These are phyloP conservation scores for Uromys caudimaculatus DNA, from an alignment of 2,797 vertebrate genomes.

Conservation along the genomic window DNA sequence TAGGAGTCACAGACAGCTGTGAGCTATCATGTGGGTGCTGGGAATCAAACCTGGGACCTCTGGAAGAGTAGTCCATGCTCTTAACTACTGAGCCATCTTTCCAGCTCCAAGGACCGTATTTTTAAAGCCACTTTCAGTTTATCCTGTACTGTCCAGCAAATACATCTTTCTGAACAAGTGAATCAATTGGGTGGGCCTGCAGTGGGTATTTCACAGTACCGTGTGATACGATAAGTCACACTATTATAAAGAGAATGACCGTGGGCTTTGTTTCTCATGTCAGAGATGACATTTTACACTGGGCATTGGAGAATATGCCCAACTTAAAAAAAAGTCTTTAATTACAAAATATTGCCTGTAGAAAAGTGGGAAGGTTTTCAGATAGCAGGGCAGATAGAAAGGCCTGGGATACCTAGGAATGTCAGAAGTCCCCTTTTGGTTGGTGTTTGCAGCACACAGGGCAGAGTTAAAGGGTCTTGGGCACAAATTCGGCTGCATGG, in stretches of 20 bases:
- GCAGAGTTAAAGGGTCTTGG: background rate
- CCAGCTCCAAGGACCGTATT: background rate
- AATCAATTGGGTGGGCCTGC: background rate
- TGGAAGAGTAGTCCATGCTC: background rate
- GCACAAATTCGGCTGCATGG: background rate
- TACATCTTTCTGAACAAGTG: background rate
- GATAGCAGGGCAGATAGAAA: background rate
- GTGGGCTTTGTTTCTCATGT: background rate
- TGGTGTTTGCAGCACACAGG: background rate
- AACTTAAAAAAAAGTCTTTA: background rate
- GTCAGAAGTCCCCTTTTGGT: background rate
- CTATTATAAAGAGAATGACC: background rate
- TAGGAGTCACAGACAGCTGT: background rate
- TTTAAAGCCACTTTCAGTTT: background rate
- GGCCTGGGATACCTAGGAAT: background rate
- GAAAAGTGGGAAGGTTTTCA: background rate
- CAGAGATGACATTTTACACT: constrained; percentile 6
- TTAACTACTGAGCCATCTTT: background rate
- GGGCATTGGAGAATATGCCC: background rate
- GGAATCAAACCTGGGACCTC: background rate
- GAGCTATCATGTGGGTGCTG: background rate
- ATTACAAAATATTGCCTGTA: background rate
- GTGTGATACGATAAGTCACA: background rate
- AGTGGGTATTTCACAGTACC: background rate
- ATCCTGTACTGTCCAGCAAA: background rate